A percentile compares a stretch with the other conserved stretches of the same genome.
Conservation (phyloP, 1,140 invertebrate species). For the Drosophila triauraria region DNA sequence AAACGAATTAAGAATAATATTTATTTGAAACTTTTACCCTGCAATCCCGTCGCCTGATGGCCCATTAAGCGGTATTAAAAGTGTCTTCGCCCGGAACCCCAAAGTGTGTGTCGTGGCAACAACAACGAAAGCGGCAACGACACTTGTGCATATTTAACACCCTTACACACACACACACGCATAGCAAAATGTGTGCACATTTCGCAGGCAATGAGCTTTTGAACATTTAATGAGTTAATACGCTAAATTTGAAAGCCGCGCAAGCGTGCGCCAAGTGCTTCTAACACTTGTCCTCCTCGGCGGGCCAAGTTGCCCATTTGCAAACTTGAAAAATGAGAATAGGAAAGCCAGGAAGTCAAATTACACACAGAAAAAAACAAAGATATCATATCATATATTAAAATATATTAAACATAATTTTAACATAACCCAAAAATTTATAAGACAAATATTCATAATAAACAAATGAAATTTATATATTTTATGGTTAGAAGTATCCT, state of each 20-base stretch:
- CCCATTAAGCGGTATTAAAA: constrained; percentile 52
- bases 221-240: constrained; percentile 82
- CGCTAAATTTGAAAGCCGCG: constrained; percentile 76
- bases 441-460: neutral
- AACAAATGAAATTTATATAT: neutral
- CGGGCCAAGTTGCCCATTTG: constrained; percentile 33
- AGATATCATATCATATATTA: no score
- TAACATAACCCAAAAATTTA: no score
- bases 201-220: constrained; percentile 80
- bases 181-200: constrained; percentile 70
- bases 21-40: neutral
- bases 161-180: constrained; percentile 22
- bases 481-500: neutral
- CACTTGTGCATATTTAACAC: constrained; percentile 73
- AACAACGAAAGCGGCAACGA: constrained; percentile 8
- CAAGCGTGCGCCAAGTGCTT: constrained; percentile 75
- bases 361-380: constrained; percentile 12
- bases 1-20: constrained; percentile 8
- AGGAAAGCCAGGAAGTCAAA: constrained; percentile 24
- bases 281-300: constrained; percentile 26
- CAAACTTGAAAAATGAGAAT: constrained; percentile 65
- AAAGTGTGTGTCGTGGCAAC: constrained; percentile 20
- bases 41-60: constrained; percentile 14
- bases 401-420: no score
- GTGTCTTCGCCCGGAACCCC: constrained; percentile 24